These are phyloP conservation scores for Phylloscopus trochilus DNA, from an alignment of 2,113 vertebrate species.

Conservation along the genomic window DNA sequence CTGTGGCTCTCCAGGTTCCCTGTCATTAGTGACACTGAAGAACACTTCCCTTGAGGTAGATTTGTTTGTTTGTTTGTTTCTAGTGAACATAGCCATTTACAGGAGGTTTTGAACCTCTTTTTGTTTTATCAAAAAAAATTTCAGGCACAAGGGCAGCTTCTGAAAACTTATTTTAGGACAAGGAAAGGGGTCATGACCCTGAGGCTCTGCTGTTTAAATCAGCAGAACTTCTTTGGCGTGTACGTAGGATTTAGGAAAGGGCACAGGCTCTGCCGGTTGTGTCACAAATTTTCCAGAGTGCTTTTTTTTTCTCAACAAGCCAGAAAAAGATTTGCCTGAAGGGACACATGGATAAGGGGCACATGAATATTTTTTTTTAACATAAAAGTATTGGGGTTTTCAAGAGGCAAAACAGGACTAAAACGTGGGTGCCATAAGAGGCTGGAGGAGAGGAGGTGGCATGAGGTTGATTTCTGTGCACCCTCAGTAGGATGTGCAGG, in stretches of 20 bases:
- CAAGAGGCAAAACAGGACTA: neutral
- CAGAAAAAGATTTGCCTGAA: conserved; percentile 5
- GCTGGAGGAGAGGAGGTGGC: neutral
- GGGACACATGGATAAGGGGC: neutral
- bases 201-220: neutral
- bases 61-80: neutral
- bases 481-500: neutral
- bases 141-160: neutral
- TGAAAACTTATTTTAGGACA: neutral
- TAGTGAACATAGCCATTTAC: neutral
- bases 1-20: neutral
- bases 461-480: neutral
- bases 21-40: neutral
- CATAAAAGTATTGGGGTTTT: neutral
- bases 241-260: neutral
- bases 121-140: neutral
- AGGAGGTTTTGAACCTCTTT: neutral
- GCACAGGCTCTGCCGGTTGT: neutral
- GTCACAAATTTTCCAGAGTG: neutral
- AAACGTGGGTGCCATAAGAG: neutral
- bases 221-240: neutral
- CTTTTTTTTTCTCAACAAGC: neutral
- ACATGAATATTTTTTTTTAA: neutral
- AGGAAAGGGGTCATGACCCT: neutral
- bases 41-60: neutral